phyloP scores from a whole-genome alignment of 2,797 vertebrate genomes.

The Diplodus sargus region DNA sequence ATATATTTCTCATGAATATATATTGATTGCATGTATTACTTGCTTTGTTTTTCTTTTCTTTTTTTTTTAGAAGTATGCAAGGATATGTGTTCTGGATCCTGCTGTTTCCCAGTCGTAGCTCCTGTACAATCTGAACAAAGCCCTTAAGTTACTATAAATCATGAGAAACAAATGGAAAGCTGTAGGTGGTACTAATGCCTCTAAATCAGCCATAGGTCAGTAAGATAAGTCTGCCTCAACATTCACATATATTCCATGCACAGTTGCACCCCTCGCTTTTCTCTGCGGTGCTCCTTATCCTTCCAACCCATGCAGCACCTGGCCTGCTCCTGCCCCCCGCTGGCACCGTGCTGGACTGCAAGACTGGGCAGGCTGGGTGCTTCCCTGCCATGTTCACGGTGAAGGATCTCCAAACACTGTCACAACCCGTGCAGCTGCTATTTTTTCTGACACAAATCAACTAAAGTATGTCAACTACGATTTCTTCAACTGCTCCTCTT shows the following conservation, averaged over 20 bases:
- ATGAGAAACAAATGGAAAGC: conserved; percentile 7
- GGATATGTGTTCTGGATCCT: conserved; percentile 83
- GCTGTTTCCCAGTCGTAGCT: conserved; percentile 58
- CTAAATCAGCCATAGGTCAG: conserved; percentile 9
- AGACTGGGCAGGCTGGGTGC: conserved; percentile 74
- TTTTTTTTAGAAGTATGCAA: conserved; percentile 6
- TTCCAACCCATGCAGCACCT: conserved; percentile 87
- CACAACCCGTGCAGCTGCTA: conserved; percentile 55
- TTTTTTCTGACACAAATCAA: conserved; percentile 14
- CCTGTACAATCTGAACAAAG: conserved; percentile 13
- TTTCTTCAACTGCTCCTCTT: not conserved
- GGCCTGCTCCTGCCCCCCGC: conserved; percentile 78
- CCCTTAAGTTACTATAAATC: not conserved
- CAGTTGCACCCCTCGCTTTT: conserved; percentile 71
- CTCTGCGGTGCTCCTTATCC: conserved; percentile 81
- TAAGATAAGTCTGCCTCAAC: conserved; percentile 35
- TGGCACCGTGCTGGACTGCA: conserved; percentile 64
- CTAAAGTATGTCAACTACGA: not conserved
- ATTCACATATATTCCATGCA: conserved; percentile 52
- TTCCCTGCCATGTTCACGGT: conserved; percentile 76
- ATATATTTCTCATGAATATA: conserved; percentile 63
- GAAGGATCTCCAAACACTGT: conserved; percentile 74
- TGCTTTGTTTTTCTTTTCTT: conserved; percentile 9
- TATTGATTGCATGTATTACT: conserved; percentile 41
- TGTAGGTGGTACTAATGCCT: conserved; percentile 15